phyloP scores from a whole-genome alignment of 2,113 vertebrate genomes.

The Ginglymostoma cirratum region DNA sequence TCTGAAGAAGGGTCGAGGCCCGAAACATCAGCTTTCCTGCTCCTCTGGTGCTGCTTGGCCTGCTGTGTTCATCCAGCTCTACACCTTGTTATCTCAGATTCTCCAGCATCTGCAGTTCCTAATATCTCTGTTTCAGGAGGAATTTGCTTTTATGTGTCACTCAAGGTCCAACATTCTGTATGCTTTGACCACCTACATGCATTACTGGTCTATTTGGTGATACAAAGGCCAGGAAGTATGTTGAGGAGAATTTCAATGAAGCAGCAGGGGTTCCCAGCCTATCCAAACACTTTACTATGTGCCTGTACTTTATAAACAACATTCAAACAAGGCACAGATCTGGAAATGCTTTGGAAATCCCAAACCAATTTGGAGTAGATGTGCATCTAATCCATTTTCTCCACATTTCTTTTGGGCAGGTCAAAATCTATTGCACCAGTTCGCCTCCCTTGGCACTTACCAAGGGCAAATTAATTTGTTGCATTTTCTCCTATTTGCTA shows the following conservation, averaged over 20 bases:
- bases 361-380: background rate
- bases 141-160: background rate
- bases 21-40: no score
- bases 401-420: no score
- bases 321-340: background rate
- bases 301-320: background rate
- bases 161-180: background rate
- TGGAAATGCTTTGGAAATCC: background rate
- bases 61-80: no score
- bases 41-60: no score
- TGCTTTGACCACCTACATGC: background rate
- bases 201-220: background rate
- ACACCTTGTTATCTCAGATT: no score
- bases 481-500: background rate
- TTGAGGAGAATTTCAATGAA: background rate
- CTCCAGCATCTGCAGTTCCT: no score
- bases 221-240: background rate
- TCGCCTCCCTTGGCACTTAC: no score
- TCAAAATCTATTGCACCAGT: background rate
- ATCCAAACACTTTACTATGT: background rate
- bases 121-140: background rate
- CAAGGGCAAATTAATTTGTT: background rate
- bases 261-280: background rate
- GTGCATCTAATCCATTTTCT: background rate
- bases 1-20: no score